Conservation (phyloP, 2,888 invertebrate species). For the Ophioninae sp. region DNA sequence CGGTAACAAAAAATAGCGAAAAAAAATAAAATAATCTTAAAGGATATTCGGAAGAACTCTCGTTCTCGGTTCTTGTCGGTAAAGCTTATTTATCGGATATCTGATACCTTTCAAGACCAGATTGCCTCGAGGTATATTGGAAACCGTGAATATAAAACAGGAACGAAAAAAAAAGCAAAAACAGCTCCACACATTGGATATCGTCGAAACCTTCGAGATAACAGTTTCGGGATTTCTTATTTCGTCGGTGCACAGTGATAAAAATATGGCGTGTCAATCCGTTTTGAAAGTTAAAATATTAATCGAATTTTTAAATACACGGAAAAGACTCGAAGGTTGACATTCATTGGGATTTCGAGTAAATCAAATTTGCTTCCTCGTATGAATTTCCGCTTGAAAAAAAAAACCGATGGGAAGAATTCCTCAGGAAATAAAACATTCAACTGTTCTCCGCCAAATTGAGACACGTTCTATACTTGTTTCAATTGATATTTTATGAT, state of each 20-base stretch:
- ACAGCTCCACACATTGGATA: not conserved
- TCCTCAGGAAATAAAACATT: not conserved
- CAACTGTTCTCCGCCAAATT: not conserved
- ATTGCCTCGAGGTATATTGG: not conserved
- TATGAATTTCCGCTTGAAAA: not conserved
- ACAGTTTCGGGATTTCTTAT: not conserved
- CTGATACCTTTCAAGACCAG: conserved; percentile 16
- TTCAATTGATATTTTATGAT: not conserved
- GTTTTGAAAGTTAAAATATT: not conserved
- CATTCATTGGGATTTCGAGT: not conserved
- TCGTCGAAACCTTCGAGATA: not conserved
- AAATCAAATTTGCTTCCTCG: not conserved
- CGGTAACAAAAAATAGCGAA: not conserved
- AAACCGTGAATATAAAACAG: not conserved
- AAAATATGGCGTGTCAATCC: not conserved
- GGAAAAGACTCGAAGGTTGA: not conserved
- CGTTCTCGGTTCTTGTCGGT: not conserved
- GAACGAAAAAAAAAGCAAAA: not conserved
- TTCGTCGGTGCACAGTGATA: not conserved
- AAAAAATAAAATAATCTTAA: not conserved
- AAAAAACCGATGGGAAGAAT: not conserved
- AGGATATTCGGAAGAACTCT: not conserved
- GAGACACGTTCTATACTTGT: not conserved
- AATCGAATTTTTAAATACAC: not conserved
- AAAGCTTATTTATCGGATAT: not conserved